Conservation (phyloP, 92 coral and sea anemone species). For the Galaxea fascicularis region DNA sequence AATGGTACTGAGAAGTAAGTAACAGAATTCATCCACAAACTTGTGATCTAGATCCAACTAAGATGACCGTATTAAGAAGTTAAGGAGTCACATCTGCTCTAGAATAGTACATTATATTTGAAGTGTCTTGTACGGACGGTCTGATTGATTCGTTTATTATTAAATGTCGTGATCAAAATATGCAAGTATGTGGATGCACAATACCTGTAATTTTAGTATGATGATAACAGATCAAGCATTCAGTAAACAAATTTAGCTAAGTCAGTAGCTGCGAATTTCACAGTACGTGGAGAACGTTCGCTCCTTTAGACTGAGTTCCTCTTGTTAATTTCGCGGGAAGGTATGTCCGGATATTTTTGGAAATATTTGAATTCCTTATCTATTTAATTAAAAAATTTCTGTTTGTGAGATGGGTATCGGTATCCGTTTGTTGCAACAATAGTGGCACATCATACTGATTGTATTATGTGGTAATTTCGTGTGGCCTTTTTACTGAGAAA, state of each 20-base stretch:
- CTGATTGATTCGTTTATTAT: no score
- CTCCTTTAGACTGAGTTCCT: neutral
- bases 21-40: no score
- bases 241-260: neutral
- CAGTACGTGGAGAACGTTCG: neutral
- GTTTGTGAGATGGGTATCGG: slow-evolving; percentile 1
- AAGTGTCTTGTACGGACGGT: no score
- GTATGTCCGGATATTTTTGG: slow-evolving; percentile 1
- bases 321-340: neutral
- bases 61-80: no score
- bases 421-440: neutral
- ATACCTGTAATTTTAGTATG: no score
- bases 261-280: neutral
- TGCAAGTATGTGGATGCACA: no score
- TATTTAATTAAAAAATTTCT: neutral
- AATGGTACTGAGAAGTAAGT: no score
- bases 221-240: neutral
- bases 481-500: neutral
- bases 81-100: no score
- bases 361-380: slow-evolving; percentile 9
- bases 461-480: neutral
- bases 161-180: no score
- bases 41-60: no score
- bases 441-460: neutral
- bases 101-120: no score